Evolutionary conservation across 2,888 invertebrate species (phyloP), one percentile per base, ranked within the genome.

Genomic region (Abrostola tripartita): DNA sequence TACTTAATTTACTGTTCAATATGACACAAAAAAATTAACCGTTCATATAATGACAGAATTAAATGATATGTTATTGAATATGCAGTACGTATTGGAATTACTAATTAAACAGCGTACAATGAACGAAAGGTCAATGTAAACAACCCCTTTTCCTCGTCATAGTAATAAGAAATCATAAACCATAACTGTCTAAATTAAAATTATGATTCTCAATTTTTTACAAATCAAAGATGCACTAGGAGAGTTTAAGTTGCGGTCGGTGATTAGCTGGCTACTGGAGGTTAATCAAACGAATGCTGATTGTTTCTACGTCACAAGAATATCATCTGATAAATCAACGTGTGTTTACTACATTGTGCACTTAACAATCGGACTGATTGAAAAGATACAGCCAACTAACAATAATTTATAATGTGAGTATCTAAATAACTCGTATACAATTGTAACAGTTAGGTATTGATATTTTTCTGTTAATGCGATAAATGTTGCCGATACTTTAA

Each of bases 11-110:
- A 24, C 4, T 1, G 24, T 24, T 24, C 1, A 1, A 24, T 24
- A 24, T 24, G 4, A 24, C 24, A 24, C 24, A 24, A 24, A 2
- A 24, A 24, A 24, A 24, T 2, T 2, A 24, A 80, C n/a, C n/a
- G n/a, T n/a, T n/a, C n/a, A n/a, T 68, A 74, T 41, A 37, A 59
- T 35, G 67, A 86, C 81, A 76, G 79, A 81, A 82, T 78, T 78
- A 72, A 84, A 81, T 74, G 72, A 87, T 83, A 85, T 70, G 65
- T 65, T 76, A 61, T 82, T 88, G 86, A 86, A 88, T 88, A 87
- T 86, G 85, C 69, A 85, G 81, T 77, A 67, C 74, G 81, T 82
- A 83, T 83, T 82, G 83, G 84, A 88, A 88, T 89, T 70, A 83
- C 87, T 84, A 83, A 89, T 88, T 88, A 79, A 80, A 77, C 67